phyloP scores from a whole-genome alignment of 2,113 vertebrate species.

The human (Homo sapiens) region DNA sequence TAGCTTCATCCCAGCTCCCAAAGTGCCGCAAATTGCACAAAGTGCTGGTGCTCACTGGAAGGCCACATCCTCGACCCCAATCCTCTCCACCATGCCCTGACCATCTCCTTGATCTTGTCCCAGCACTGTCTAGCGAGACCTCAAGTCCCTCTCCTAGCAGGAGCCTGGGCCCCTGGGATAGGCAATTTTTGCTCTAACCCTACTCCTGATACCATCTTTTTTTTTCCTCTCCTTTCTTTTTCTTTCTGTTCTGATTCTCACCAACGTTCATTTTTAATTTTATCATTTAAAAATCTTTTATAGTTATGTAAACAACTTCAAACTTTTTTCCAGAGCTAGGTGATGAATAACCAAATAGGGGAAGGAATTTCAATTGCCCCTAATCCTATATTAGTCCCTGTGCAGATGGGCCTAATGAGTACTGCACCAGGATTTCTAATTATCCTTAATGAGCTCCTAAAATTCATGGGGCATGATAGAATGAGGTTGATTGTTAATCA shows the following conservation, averaged over 20 bases:
- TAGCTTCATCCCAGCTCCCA: not conserved
- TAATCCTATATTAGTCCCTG: conserved; percentile 37
- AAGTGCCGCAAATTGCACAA: not conserved
- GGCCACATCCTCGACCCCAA: accelerated
- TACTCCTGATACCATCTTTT: not conserved
- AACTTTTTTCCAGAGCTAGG: conserved; percentile 17
- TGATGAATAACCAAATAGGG: conserved; percentile 47
- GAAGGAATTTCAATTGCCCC: conserved; percentile 34
- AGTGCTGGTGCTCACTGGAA: not conserved
- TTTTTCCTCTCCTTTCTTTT: not conserved
- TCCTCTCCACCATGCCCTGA: not conserved
- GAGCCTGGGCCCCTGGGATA: not conserved
- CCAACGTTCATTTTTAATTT: not conserved
- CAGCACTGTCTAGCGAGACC: not conserved
- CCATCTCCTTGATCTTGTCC: not conserved
- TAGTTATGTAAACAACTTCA: conserved; percentile 28
- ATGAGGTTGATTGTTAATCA: conserved; percentile 42
- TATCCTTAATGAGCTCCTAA: conserved; percentile 70
- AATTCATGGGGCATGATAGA: conserved; percentile 54
- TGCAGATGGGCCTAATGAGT: conserved; percentile 64
- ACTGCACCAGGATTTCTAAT: conserved; percentile 56
- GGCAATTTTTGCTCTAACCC: not conserved
- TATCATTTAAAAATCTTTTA: conserved; percentile 11
- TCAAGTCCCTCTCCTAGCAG: not conserved
- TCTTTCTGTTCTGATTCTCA: conserved; percentile 4